Conservation (phyloP, 1,140 invertebrate species). For the Cydia amplana region DNA sequence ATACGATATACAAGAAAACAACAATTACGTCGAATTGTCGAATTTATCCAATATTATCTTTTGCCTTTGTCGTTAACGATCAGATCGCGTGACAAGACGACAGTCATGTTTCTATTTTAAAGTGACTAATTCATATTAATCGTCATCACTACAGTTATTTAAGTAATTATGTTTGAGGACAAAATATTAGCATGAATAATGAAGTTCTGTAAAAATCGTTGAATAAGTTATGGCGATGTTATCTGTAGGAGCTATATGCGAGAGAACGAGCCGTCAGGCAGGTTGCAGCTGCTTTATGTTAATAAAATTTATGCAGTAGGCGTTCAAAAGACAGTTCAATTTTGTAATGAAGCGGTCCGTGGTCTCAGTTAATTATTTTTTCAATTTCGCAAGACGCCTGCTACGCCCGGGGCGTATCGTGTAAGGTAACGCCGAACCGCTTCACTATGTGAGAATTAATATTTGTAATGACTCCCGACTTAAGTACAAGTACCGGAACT, state of each 20-base stretch:
- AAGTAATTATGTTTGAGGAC: constrained; percentile 17
- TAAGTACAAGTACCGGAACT: neutral
- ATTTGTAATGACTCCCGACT: constrained; percentile 43
- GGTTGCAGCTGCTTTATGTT: constrained; percentile 38
- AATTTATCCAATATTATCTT: constrained; percentile 37
- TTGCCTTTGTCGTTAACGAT: constrained; percentile 47
- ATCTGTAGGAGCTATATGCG: constrained; percentile 28
- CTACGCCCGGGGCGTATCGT: constrained; percentile 45
- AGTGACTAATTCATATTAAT: constrained; percentile 49
- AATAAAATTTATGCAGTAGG: constrained; percentile 55
- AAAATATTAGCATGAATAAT: constrained; percentile 18
- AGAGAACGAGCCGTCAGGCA: constrained; percentile 38
- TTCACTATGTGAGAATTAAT: constrained; percentile 44
- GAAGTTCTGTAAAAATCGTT: constrained; percentile 17
- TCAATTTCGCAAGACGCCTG: constrained; percentile 60
- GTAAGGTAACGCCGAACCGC: constrained; percentile 40
- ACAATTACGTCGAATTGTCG: constrained; percentile 34
- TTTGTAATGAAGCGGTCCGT: constrained; percentile 60
- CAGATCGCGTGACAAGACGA: constrained; percentile 53
- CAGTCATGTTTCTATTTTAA: constrained; percentile 56
- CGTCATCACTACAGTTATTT: constrained; percentile 34
- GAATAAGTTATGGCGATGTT: constrained; percentile 27
- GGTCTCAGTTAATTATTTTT: constrained; percentile 66
- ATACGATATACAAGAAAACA: constrained; percentile 47
- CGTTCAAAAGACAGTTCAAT: constrained; percentile 60